Base-by-base conservation (phyloP, 2,888 invertebrate species). In the Caenorhabditis sp. region DNA sequence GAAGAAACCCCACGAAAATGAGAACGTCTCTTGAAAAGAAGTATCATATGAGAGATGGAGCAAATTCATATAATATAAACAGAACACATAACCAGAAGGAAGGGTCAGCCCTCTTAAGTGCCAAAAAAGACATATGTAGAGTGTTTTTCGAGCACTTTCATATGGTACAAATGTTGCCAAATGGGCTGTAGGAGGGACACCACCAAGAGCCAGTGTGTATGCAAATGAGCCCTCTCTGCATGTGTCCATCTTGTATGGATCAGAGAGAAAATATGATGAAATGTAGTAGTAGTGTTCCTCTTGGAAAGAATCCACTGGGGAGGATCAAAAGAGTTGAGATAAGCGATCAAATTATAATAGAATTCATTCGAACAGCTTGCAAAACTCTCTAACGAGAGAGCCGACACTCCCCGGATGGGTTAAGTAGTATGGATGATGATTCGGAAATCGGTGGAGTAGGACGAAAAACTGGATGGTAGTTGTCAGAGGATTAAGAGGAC, bases 211-310 rank as follows among this genome's bases (percentile, higher is more conserved):
- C 58, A 38, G 12, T 38, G 38, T 38, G 38, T 38, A 73, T 74
- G 69, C 73, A 69, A 75, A 73, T 69, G 73, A 69, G 61, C 22
- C 58, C 16, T 12, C 31, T n/a, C n/a, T 38, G 66, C 35, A 56
- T 49, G 35, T 59, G 74, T 68, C 68, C 68, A 68, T 73, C 74
- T 73, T 69, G 80, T 38, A 74, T 68, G 73, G 75, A 81, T 81
- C 63, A 73, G 31, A 31, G 31, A 44, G 59, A 68, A 68, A 68
- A 63, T 73, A 73, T 77, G 77, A 93, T 93, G 91, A 92, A 82
- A 87, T 84, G 80, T 59, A 41, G 66, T 59, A 41, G 66, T 38
- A 26, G 66, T 56, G 66, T 75, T 58, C 47, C 54, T 10, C 24
- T 24, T 12, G 51, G 41, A 28, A 22, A n/a, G 38, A 77, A 63